phyloP scores from a whole-genome alignment of 2,113 vertebrate species.

The Xiphorhynchus elegans region DNA sequence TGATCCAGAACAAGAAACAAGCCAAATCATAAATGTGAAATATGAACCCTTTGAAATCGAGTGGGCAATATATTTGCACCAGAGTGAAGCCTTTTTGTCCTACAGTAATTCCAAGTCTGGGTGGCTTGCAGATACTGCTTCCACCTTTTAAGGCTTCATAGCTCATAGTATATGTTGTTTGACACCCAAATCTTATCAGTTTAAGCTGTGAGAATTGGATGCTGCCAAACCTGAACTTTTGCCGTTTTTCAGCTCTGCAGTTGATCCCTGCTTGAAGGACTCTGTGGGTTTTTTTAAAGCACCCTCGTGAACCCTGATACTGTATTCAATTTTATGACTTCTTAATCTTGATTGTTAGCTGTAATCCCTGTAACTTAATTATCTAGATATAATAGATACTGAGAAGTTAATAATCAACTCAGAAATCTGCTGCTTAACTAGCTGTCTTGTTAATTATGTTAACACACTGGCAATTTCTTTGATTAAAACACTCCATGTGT shows the following conservation, averaged over 20 bases:
- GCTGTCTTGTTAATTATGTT: background rate
- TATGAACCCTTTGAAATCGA: background rate
- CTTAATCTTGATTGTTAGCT: background rate
- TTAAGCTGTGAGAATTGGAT: background rate
- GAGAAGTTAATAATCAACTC: conserved; percentile 47
- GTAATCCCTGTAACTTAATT: background rate
- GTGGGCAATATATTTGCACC: rapidly evolving
- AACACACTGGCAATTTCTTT: background rate
- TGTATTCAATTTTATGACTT: background rate
- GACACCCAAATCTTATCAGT: background rate
- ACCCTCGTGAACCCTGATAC: background rate
- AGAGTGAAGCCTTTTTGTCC: background rate
- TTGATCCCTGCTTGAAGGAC: background rate
- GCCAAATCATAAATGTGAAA: background rate
- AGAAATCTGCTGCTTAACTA: background rate
- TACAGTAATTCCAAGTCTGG: background rate
- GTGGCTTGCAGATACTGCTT: background rate
- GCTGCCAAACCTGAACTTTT: background rate
- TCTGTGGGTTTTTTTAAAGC: background rate
- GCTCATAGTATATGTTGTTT: background rate
- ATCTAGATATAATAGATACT: background rate
- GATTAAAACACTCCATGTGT: background rate
- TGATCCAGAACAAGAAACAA: background rate
- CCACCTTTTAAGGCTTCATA: background rate
- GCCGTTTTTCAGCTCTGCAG: background rate